Conservation (phyloP, 2,888 invertebrate species). For the Acanthosepion lycidas region DNA sequence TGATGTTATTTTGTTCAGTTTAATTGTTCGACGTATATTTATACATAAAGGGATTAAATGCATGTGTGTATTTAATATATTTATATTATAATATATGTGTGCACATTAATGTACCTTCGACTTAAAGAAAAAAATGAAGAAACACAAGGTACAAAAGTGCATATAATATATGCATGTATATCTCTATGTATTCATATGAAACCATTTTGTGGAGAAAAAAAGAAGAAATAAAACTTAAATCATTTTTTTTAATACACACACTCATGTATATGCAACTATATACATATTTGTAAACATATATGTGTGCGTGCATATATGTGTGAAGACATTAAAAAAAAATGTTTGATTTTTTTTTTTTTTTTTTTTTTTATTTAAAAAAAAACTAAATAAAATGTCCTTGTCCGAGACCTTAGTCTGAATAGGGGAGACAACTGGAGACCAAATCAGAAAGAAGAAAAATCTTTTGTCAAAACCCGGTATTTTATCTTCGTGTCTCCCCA, state of each 20-base stretch:
- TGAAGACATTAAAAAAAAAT: background rate
- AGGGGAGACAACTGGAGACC: background rate
- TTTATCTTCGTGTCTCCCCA: background rate
- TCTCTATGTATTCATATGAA: background rate
- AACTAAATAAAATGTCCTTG: constrained; percentile 1
- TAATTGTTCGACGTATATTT: constrained; percentile 35
- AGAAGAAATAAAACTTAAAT: background rate
- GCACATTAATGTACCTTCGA: background rate
- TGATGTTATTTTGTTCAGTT: background rate
- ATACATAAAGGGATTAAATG: background rate
- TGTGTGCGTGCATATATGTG: background rate
- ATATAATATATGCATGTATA: constrained; percentile 38
- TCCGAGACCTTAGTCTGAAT: background rate
- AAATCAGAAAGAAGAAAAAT: background rate
- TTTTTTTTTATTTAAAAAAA: background rate
- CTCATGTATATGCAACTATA: background rate
- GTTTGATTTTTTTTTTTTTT: background rate
- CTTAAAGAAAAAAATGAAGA: background rate
- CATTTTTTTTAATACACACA: background rate
- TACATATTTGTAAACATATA: background rate
- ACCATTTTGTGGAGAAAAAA: background rate
- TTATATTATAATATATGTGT: background rate
- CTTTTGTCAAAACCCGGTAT: background rate
- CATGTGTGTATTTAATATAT: constrained; percentile 37
- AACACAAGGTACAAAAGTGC: background rate